phyloP scores from a whole-genome alignment of 1,140 invertebrate species.

The Apis laboriosa region DNA sequence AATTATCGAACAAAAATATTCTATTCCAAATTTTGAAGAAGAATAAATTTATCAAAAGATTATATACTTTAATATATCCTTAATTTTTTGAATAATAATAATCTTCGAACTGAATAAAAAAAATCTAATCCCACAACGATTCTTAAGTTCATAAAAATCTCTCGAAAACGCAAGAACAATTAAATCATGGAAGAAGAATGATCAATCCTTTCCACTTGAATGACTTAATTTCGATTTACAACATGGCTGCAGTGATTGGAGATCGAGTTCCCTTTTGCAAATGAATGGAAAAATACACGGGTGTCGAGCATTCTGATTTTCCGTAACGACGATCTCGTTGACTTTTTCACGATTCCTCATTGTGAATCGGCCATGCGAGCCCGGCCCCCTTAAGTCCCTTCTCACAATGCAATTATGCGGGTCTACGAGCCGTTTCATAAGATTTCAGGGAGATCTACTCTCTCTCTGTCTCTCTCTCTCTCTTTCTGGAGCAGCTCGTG shows the following conservation, averaged over 20 bases:
- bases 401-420: constrained; percentile 63
- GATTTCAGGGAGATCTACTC: constrained; percentile 1
- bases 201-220: constrained; percentile 66
- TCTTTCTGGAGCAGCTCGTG: background rate
- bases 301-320: constrained; percentile 45
- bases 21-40: too few species aligned
- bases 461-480: background rate
- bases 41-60: too few species aligned
- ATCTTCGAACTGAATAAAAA: background rate
- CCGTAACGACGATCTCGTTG: constrained; percentile 57
- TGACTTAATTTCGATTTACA: constrained; percentile 61
- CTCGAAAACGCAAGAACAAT: background rate
- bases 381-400: constrained; percentile 9
- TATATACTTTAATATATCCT: too few species aligned
- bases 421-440: constrained; percentile 30
- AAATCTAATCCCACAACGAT: background rate
- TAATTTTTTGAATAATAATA: too few species aligned
- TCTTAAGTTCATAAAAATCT: constrained; percentile 22
- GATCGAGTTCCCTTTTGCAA: constrained; percentile 53
- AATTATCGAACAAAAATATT: background rate
- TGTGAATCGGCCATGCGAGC: constrained; percentile 40
- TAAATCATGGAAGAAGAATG: constrained; percentile 22
- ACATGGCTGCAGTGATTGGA: constrained; percentile 10
- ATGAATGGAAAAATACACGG: constrained; percentile 45
- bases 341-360: constrained; percentile 56